Conservation (phyloP, 2,888 invertebrate species). For the Dryobotodes eremita region DNA sequence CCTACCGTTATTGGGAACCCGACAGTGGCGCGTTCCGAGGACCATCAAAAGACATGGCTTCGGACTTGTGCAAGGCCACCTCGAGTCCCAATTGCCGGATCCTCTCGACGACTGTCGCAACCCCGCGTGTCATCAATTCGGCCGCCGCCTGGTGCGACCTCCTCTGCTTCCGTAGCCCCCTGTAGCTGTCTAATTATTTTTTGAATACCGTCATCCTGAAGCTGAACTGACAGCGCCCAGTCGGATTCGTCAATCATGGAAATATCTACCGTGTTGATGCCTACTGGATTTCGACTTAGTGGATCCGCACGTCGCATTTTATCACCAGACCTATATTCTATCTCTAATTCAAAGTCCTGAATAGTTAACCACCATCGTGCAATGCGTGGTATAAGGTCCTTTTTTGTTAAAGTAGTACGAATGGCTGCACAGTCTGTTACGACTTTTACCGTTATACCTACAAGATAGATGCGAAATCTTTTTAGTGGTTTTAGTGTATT, state of each 20-base stretch:
- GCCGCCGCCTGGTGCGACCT: too few species aligned
- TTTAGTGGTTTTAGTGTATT: background rate
- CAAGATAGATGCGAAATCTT: too few species aligned
- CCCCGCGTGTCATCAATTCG: too few species aligned
- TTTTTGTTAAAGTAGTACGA: background rate
- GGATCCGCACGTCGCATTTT: constrained; percentile 1
- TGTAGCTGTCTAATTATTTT: background rate
- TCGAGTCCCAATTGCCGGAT: too few species aligned
- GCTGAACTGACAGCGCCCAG: background rate
- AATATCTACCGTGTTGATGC: background rate
- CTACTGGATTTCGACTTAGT: background rate
- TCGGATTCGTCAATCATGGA: background rate
- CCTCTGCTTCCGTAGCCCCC: background rate
- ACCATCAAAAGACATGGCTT: too few species aligned
- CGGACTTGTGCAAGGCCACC: too few species aligned
- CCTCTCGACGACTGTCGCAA: too few species aligned
- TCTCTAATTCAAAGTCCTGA: background rate
- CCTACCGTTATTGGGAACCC: too few species aligned
- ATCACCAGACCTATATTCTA: constrained; percentile 1
- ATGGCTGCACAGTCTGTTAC: background rate
- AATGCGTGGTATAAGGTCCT: background rate
- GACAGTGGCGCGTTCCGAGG: too few species aligned
- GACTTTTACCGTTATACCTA: too few species aligned
- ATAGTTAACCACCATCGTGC: background rate
- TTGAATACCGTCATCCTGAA: constrained; percentile 3